Conservation (phyloP, 2,888 invertebrate species). For the Phytoseiulus persimilis region DNA sequence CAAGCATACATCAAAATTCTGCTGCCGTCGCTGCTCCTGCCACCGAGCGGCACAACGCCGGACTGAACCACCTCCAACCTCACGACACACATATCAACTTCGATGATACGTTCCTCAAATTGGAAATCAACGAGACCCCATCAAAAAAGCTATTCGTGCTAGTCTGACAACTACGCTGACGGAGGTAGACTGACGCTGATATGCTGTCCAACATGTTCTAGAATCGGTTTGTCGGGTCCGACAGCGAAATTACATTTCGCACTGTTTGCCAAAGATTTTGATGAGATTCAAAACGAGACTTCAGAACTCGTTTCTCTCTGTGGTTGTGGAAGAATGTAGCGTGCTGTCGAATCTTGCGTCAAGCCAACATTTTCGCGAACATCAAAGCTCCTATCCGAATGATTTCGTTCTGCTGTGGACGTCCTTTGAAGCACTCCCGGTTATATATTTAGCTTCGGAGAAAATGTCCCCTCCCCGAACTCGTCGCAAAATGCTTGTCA, state of each 20-base stretch:
- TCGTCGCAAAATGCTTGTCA: background rate
- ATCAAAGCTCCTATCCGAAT: too few relatives aligned
- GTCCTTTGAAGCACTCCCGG: too few relatives aligned
- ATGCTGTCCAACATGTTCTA: background rate
- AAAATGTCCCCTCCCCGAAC: background rate
- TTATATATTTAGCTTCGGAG: too few relatives aligned
- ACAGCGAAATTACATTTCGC: background rate
- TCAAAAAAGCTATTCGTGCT: background rate
- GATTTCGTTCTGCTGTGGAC: too few relatives aligned
- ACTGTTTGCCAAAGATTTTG: background rate
- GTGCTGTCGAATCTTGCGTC: too few relatives aligned
- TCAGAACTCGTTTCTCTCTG: background rate
- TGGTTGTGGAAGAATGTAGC: background rate
- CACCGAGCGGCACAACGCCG: background rate
- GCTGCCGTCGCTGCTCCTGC: background rate
- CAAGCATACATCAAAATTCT: background rate
- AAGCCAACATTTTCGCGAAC: too few relatives aligned
- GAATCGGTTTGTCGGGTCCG: background rate
- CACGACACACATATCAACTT: slow-evolving; percentile 5
- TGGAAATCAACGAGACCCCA: background rate
- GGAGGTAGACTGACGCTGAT: background rate
- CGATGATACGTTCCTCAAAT: background rate
- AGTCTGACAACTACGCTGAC: background rate
- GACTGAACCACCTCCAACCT: background rate
- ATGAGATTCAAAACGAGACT: background rate